Conservation (phyloP, 2,888 invertebrate genomes). For the Caenorhabditis macrosperma region DNA sequence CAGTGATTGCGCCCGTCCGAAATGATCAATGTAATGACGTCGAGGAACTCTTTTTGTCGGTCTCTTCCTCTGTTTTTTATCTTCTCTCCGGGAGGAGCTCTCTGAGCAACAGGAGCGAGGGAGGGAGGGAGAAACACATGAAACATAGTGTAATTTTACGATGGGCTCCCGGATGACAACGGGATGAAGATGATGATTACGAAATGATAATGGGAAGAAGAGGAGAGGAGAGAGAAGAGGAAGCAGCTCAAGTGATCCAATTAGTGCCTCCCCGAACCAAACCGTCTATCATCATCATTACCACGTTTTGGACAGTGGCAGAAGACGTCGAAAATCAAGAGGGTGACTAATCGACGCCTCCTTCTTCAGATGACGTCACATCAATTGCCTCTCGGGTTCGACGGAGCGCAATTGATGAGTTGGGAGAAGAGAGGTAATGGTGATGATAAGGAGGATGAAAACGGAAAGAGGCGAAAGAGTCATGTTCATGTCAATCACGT, state of each 20-base stretch:
- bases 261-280: constrained; percentile 34
- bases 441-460: background rate
- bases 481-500: constrained; percentile 48
- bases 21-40: constrained; percentile 44
- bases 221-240: background rate
- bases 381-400: constrained; percentile 16
- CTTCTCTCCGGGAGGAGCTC: constrained; percentile 3
- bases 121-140: background rate
- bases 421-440: constrained; percentile 4
- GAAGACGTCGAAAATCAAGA: constrained; percentile 54
- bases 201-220: constrained; percentile 5
- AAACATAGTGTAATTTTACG: background rate
- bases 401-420: constrained; percentile 28
- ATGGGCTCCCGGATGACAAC: background rate
- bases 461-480: constrained; percentile 17
- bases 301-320: too few species aligned
- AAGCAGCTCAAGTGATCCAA: constrained; percentile 14
- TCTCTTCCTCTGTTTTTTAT: constrained; percentile 16
- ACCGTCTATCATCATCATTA: constrained; percentile 30
- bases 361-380: constrained; percentile 31
- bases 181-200: background rate
- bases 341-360: constrained; percentile 17
- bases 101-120: too few species aligned
- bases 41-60: constrained; percentile 35
- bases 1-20: background rate